Base-by-base conservation (phyloP, 1,140 invertebrate genomes). In the Bombus huntii region DNA sequence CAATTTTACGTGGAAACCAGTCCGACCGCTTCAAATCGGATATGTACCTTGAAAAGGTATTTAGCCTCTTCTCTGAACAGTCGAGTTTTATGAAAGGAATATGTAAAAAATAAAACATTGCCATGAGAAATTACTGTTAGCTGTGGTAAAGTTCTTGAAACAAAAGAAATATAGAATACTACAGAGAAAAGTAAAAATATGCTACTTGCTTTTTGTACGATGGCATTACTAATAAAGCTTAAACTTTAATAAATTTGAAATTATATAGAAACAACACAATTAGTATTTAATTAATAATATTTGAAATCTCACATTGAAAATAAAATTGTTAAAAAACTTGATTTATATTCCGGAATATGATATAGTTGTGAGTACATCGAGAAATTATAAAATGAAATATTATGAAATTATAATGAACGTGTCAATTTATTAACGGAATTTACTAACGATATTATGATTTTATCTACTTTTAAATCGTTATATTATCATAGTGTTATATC, bases 41-140 rank as follows among this genome's bases (percentile, higher is more conserved):
- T 85, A 77, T 70, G 18, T 53, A 53, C 18, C 57, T 81, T 44
- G 86, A 88, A 77, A 86, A 86, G 57, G 37, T n/a, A 70, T 85
- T 81, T 42, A 22, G 44, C n/a, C 6, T 57, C 79, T 53, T 53
- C 13, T n/a, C 6, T 8, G 75, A 86, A 25, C 37, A 65, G 53
- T 31, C 13, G 53, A 76, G 53, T 70, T 62, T 74, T 28, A 77
- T 62, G 71, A 86, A 86, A 70, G 75, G 76, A n/a, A 66, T 73
- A 84, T 44, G 57, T 13, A 72, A 59, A 42, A 15, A 28, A 28
- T 53, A 37, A 22, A 81, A 39, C 22, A 62, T 5, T 42, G 73
- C 31, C 47, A 37, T 53, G 44, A 22, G 59, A 44, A 66, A 53
- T 86, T 79, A 79, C 2, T 37, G 25, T 39, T 39, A 15, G 25